These are phyloP conservation scores for Spea hammondii DNA, from an alignment of 2,797 vertebrate genomes.

Conservation along the genomic window DNA sequence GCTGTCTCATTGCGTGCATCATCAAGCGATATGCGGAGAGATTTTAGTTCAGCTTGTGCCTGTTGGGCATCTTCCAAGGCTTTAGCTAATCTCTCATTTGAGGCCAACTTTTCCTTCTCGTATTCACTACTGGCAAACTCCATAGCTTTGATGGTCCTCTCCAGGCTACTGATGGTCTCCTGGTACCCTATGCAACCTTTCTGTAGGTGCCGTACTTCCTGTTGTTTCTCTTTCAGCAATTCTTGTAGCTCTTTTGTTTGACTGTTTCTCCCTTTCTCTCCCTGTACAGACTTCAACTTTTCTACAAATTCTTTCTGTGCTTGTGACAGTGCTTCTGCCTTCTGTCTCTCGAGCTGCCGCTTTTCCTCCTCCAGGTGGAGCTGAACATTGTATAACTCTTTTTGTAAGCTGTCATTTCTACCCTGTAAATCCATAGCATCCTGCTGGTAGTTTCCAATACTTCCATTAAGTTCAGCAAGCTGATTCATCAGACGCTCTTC, in stretches of 20 bases:
- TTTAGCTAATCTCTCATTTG: slow-evolving; percentile 65
- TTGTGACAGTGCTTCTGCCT: slow-evolving; percentile 74
- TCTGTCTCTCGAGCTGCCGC: slow-evolving; percentile 78
- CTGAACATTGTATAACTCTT: slow-evolving; percentile 69
- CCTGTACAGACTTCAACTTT: slow-evolving; percentile 79
- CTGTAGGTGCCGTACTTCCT: slow-evolving; percentile 91
- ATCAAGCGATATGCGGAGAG: slow-evolving; percentile 73
- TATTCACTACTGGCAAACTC: slow-evolving; percentile 76
- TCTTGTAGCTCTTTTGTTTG: slow-evolving; percentile 88
- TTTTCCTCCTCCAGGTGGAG: slow-evolving; percentile 84
- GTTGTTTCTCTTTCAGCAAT: slow-evolving; percentile 89
- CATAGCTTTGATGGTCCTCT: slow-evolving; percentile 79
- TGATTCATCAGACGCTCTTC: slow-evolving; percentile 98
- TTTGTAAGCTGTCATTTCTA: slow-evolving; percentile 67
- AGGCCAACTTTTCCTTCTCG: slow-evolving; percentile 69
- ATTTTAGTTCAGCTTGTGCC: slow-evolving; percentile 72
- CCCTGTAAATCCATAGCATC: slow-evolving; percentile 79
- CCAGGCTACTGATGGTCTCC: slow-evolving; percentile 85
- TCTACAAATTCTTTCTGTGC: slow-evolving; percentile 82
- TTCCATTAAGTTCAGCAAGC: slow-evolving; percentile 95
- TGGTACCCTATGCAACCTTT: slow-evolving; percentile 89
- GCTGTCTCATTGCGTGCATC: slow-evolving; percentile 77
- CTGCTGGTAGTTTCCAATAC: slow-evolving; percentile 94
- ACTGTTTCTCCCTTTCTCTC: slow-evolving; percentile 75
- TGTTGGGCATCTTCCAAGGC: slow-evolving; percentile 68